Evolutionary conservation across 2,888 invertebrate species (phyloP), one percentile per base, ranked within the genome.

Genomic region (Deilephila porcellus): DNA sequence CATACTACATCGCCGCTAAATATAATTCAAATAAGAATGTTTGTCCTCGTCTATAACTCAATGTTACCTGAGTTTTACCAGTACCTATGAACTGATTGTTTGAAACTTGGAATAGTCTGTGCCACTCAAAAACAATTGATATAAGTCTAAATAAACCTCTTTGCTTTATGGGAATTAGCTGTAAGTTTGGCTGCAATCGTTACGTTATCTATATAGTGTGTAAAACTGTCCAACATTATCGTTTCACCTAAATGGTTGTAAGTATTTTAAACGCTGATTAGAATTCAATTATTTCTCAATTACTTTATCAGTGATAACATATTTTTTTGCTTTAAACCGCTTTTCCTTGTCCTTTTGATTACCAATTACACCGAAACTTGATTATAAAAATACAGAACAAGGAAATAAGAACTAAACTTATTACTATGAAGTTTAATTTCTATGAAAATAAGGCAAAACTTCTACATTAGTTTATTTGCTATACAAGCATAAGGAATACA

Each of bases 281-380:
- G 25, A 67, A 67, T 52, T 67, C 67, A 67, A 67, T 67, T 67
- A 67, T 45, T 52, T 52, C 45, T 20, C 25, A 67, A 52, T 52
- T 25, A 67, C 67, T 67, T 64, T 67, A 67, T 67, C 52, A 67
- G 3, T 52, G 67, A 67, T 67, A 52, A 20, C 67, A 25, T 45
- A 64, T 67, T 52, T 67, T 25, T 67, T 20, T 67, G 14, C 25
- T 67, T 45, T 45, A 20, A 67, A 52, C 64, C 25, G 20, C 45
- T 67, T 67, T 45, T 20, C 8, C n/a, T 52, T 52, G 67, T 64
- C 29, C 25, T 25, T 0, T 45, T 37, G 64, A 45, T 45, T 45
- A 37, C 4, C 7, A 37, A 4, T 20, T 67, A 25, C 2, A 52
- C 11, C 20, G 14, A 14, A 1, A 52, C 1, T 17, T 25, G 1